Evolutionary conservation across 2,888 invertebrate species (phyloP).

Genomic region (Drosophila vallismaia): DNA sequence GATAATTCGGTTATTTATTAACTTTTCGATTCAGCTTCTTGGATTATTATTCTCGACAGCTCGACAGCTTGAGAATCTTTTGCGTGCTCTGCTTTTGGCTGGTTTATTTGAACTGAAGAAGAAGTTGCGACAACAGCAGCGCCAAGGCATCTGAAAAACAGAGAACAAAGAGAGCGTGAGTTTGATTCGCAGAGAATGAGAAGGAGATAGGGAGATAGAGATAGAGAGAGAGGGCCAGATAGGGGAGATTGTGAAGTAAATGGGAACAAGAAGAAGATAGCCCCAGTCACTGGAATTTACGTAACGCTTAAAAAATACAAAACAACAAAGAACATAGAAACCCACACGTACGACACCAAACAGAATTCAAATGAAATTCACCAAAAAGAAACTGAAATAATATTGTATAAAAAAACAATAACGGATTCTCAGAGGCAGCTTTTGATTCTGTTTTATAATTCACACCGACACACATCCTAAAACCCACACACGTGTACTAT

Average conservation of each 20-base stretch:
- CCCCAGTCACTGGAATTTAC: constrained; percentile 48
- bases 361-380: constrained; percentile 49
- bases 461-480: constrained; percentile 44
- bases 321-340: constrained; percentile 26
- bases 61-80: background rate
- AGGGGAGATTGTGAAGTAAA: constrained; percentile 38
- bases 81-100: constrained; percentile 40
- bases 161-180: constrained; percentile 39
- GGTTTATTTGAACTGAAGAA: constrained; percentile 43
- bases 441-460: constrained; percentile 78
- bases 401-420: constrained; percentile 31
- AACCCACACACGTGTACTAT: constrained; percentile 13
- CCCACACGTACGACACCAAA: background rate
- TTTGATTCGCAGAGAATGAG: constrained; percentile 16
- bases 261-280: constrained; percentile 39
- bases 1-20: background rate
- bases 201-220: background rate
- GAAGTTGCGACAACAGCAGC: constrained; percentile 45
- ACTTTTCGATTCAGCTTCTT: background rate
- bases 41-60: constrained; percentile 3
- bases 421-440: constrained; percentile 70
- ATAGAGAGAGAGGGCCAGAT: constrained; percentile 6
- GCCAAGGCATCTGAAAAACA: constrained; percentile 41
- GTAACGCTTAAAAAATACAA: constrained; percentile 65
- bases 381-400: constrained; percentile 49